phyloP scores from a whole-genome alignment of 2,888 invertebrate species.

The Ophonus ardosiacus region DNA sequence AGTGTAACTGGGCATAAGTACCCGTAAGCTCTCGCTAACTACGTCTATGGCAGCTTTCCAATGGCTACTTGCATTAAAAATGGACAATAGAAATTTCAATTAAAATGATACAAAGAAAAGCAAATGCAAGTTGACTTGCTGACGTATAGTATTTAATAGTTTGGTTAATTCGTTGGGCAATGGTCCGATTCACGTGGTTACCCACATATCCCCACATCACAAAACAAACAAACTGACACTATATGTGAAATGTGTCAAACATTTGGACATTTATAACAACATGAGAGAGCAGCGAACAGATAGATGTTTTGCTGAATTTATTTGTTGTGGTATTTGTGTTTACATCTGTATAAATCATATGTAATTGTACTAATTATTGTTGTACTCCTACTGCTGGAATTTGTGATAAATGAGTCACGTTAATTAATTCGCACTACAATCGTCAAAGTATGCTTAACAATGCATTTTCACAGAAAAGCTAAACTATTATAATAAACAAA shows the following conservation, averaged over 20 bases:
- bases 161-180: constrained; percentile 5
- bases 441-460: background rate
- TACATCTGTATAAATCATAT: constrained; percentile 29
- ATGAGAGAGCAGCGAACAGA: constrained; percentile 5
- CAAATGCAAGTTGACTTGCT: background rate
- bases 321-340: constrained; percentile 19
- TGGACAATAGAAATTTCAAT: constrained; percentile 30
- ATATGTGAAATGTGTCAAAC: constrained; percentile 34
- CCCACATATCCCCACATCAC: constrained; percentile 46
- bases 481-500: background rate
- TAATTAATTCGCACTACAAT: background rate
- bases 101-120: constrained; percentile 31
- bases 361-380: constrained; percentile 14
- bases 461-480: background rate
- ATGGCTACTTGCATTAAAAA: background rate
- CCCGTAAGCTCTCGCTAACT: no score
- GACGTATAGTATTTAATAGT: background rate
- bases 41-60: background rate
- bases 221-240: constrained; percentile 43
- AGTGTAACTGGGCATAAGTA: no score
- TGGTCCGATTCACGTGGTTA: constrained; percentile 29
- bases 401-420: constrained; percentile 15
- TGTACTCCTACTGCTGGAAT: background rate
- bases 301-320: constrained; percentile 37
- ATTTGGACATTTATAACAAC: constrained; percentile 38